Base-by-base conservation (phyloP, 2,797 vertebrate species). In the Arrhamphus sclerolepis region DNA sequence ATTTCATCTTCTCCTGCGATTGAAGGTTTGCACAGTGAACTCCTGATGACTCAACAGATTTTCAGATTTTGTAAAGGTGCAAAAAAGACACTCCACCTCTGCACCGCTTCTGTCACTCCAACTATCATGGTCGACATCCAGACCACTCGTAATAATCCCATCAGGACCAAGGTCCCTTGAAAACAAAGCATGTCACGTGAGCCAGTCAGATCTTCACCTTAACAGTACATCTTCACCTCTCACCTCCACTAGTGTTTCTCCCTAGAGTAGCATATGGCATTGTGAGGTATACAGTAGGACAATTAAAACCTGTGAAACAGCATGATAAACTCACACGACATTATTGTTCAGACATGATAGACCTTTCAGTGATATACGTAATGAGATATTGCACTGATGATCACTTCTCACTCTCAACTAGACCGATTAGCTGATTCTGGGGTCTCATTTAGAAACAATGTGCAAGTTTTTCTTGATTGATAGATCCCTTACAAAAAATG, bases 131-230 rank as follows among this genome's bases (percentile, higher is more conserved):
- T 40, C 31, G 61, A 70, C 42, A 71, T 56, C 55, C 19, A 59
- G 46, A 84, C 48, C 62, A 63, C 41, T 46, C 47, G 77, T 29
- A 67, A 60, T 38, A 60, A 81, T 73, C 63, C 72, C 66, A 50
- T 70, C 62, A 51, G 77, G 74, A 74, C 66, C 78, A 88, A 87
- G 87, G 84, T 82, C 87, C 89, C 85, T 90, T 90, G 38, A 86
- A 81, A 84, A 72, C 63, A 87, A 85, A 82, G 75, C 74, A 84
- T 64, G 66, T 81, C 66, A 77, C 75, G 76, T 63, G 81, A 81
- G 87, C 81, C 81, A 78, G 77, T 86, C 72, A 77, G 64, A 62
- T 62, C 40, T 49, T 72, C 55, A 39, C 62, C 42, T 77, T 39
- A 64, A 63, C 51, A 49, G 59, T 71, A 73, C 48, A 81, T 60